Percentiles rank a stretch among this genome's conserved stretches.
Conservation (phyloP, 2,113 vertebrate genomes). For the Pristiophorus japonicus region DNA sequence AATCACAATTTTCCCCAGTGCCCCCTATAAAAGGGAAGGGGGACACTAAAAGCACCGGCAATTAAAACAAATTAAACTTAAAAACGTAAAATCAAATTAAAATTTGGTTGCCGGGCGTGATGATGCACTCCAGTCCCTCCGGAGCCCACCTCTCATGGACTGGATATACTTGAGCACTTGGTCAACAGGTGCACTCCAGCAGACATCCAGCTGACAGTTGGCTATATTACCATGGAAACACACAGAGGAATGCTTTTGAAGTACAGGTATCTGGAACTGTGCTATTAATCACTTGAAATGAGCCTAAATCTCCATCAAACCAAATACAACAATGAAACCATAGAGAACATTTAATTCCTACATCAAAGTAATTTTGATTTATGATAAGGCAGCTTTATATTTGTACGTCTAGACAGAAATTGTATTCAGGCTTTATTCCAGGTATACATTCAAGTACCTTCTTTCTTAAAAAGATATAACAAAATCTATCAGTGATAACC, state of each 20-base stretch:
- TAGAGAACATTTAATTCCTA: background rate
- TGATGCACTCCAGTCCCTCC: no score
- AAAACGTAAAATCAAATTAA: no score
- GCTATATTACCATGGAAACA: slow-evolving; percentile 11
- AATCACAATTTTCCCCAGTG: no score
- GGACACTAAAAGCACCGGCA: no score
- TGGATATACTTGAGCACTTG: background rate
- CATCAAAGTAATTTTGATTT: background rate
- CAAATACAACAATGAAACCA: background rate
- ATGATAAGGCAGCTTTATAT: background rate
- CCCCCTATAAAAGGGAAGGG: no score
- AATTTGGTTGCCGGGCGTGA: no score
- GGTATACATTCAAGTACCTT: background rate
- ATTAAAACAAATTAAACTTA: no score
- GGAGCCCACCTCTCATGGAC: no score
- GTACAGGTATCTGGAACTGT: background rate
- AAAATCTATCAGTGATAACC: background rate
- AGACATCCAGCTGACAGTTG: background rate
- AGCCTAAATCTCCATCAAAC: slow-evolving; percentile 8
- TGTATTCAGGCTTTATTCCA: background rate
- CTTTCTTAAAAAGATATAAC: background rate
- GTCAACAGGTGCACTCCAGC: slow-evolving; percentile 35
- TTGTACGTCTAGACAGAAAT: background rate
- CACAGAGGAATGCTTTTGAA: slow-evolving; percentile 35
- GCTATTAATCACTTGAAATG: slow-evolving; percentile 35